phyloP scores from a whole-genome alignment of 2,113 vertebrate species.

The Dicaeum eximium region DNA sequence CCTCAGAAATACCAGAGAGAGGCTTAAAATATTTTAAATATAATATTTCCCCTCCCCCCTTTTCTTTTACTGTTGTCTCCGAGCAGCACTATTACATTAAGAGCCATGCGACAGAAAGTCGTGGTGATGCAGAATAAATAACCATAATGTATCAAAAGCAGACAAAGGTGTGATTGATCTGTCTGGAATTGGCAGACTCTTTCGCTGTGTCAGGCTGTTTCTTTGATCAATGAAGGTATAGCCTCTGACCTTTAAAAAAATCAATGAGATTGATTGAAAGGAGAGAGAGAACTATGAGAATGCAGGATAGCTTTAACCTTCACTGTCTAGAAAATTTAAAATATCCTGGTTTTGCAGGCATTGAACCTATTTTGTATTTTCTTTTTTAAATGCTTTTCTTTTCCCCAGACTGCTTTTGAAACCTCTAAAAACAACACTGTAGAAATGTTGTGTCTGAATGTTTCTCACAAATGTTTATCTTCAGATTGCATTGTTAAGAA shows the following conservation, averaged over 20 bases:
- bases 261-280: conserved; percentile 86
- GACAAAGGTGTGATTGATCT: conserved; percentile 88
- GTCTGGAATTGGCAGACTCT: conserved; percentile 83
- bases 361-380: conserved; percentile 5
- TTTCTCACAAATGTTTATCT: not conserved
- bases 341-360: conserved; percentile 17
- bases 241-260: conserved; percentile 86
- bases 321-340: conserved; percentile 70
- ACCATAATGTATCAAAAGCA: conserved; percentile 82
- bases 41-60: not conserved
- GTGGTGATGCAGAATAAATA: conserved; percentile 81
- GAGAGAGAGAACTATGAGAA: conserved; percentile 77
- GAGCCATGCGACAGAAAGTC: conserved; percentile 72
- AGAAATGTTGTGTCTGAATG: not conserved
- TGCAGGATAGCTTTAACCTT: conserved; percentile 77
- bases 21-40: conserved; percentile 25
- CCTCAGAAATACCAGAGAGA: conserved; percentile 11
- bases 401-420: not conserved
- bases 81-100: conserved; percentile 53
- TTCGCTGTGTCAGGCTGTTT: conserved; percentile 88
- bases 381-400: not conserved
- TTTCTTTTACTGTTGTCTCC: not conserved
- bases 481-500: not conserved
- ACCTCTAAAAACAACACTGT: not conserved
- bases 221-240: conserved; percentile 83